Evolutionary conservation across 2,113 vertebrate species (phyloP).

Genomic region (Engraulis encrasicolus): DNA sequence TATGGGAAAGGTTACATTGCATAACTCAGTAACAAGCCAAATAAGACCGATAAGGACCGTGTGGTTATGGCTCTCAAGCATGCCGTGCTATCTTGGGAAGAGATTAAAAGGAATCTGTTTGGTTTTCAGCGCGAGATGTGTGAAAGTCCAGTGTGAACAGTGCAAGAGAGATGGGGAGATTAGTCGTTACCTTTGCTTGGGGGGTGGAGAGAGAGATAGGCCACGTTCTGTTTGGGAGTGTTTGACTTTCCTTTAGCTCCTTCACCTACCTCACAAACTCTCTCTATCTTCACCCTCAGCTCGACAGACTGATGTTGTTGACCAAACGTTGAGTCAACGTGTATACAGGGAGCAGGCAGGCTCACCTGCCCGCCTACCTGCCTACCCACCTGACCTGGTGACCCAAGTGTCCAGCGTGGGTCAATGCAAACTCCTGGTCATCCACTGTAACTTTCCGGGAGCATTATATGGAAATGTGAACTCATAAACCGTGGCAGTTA

Average conservation of each 20-base stretch:
- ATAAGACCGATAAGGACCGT: neutral
- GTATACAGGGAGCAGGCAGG: neutral
- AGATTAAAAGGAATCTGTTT: neutral
- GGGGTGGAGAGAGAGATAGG: neutral
- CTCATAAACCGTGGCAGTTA: neutral
- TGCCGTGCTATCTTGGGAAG: neutral
- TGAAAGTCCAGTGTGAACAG: conserved; percentile 4
- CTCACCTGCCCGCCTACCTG: too few species aligned
- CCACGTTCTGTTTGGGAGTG: neutral
- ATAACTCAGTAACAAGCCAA: neutral
- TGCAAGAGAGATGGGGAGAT: neutral
- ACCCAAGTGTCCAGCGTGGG: too few species aligned
- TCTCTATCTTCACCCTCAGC: neutral
- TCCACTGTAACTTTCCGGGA: neutral
- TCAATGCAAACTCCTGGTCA: neutral
- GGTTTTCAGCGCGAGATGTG: neutral
- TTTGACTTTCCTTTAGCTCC: conserved; percentile 6
- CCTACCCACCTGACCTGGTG: neutral
- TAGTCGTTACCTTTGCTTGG: neutral
- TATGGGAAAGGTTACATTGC: neutral
- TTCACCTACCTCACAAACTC: neutral
- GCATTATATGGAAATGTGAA: neutral
- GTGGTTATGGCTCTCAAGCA: neutral
- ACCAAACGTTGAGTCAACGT: neutral
- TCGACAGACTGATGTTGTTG: too few species aligned